phyloP scores from a whole-genome alignment of 2,888 invertebrate species.

The Heliconius ismenius region DNA sequence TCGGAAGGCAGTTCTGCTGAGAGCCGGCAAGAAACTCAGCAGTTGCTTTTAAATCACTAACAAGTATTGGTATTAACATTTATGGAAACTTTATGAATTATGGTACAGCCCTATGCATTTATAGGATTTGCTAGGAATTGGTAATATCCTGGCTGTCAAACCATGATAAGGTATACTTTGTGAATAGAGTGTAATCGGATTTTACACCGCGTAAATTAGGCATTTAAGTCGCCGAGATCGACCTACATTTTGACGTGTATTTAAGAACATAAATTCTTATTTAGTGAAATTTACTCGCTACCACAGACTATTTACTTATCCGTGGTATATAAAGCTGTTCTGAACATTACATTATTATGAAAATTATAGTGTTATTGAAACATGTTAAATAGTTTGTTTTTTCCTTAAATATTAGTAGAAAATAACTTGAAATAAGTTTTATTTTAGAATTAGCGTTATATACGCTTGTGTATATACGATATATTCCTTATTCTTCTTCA shows the following conservation, averaged over 20 bases:
- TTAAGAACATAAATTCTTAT: conserved; percentile 25
- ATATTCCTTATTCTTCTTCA: background rate
- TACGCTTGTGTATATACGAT: too few species aligned
- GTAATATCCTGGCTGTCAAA: conserved; percentile 36
- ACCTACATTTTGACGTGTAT: conserved; percentile 29
- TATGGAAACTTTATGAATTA: background rate
- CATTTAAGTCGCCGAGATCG: conserved; percentile 23
- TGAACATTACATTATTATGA: background rate
- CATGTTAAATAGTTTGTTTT: background rate
- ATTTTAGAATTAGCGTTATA: background rate
- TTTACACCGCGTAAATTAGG: conserved; percentile 32
- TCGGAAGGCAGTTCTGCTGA: too few species aligned
- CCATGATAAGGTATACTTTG: conserved; percentile 32
- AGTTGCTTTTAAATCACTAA: background rate
- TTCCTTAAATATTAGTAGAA: background rate
- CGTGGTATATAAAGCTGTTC: background rate
- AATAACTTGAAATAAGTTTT: too few species aligned
- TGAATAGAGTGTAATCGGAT: conserved; percentile 34
- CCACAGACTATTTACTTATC: background rate
- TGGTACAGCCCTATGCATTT: conserved; percentile 22
- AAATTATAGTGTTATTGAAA: background rate
- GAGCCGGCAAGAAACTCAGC: too few species aligned
- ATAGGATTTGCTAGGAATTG: conserved; percentile 28
- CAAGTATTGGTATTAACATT: background rate
- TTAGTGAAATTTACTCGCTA: conserved; percentile 3